Percentiles rank a stretch among this genome's conserved stretches.
Evolutionary conservation across 2,113 vertebrate genomes (phyloP).

Genomic region (Oxygymnocypris stewartii): DNA sequence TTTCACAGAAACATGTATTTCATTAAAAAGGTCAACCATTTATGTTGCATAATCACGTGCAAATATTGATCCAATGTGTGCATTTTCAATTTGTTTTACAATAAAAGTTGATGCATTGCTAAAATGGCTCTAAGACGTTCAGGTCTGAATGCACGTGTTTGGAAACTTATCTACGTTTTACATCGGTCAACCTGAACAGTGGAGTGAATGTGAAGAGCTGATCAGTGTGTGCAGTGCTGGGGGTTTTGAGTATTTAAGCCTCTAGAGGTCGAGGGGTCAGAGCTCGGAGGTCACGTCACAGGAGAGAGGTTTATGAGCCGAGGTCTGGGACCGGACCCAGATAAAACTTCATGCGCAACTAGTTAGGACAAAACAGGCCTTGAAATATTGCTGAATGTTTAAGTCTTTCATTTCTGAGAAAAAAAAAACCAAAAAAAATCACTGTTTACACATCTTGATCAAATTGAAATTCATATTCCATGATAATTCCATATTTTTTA

Average conservation of each 20-base stretch:
- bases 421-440: not conserved
- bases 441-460: not conserved
- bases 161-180: not conserved
- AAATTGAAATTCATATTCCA: not conserved
- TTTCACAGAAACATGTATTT: too few species aligned
- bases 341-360: not conserved
- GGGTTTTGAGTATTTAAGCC: not conserved
- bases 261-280: not conserved
- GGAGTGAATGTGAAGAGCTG: not conserved
- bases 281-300: not conserved
- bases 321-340: not conserved
- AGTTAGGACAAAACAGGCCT: not conserved
- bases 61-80: not conserved
- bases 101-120: not conserved
- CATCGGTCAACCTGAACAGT: not conserved
- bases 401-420: not conserved
- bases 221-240: not conserved
- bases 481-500: not conserved
- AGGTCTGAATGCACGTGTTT: not conserved
- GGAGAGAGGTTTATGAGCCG: not conserved
- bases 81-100: not conserved
- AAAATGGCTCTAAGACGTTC: not conserved
- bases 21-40: not conserved
- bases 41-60: not conserved
- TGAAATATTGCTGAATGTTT: not conserved